Evolutionary conservation across 1,140 invertebrate species (phyloP).

Genomic region (Pseudachorutes palmiensis): DNA sequence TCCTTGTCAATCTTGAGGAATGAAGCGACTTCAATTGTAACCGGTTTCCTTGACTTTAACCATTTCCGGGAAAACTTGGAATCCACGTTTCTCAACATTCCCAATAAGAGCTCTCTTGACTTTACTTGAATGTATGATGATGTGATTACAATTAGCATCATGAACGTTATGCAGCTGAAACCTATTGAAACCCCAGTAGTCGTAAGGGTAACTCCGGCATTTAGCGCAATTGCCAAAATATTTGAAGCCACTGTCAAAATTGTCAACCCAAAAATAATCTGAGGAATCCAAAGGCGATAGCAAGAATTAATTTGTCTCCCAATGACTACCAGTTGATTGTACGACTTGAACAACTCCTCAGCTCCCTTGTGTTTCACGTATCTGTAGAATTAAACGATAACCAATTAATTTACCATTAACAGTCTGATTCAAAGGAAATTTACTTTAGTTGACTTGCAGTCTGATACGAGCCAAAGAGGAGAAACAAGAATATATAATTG

Average conservation of each 20-base stretch:
- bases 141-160: not conserved
- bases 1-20: not conserved
- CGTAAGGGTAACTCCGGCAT: not conserved
- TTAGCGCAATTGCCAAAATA: not conserved
- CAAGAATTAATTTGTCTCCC: not conserved
- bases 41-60: not conserved
- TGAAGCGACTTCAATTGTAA: not conserved
- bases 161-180: not conserved
- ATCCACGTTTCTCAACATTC: too few relatives aligned
- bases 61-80: too few relatives aligned
- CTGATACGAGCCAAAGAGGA: not conserved
- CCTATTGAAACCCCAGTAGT: not conserved
- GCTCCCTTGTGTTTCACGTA: not conserved
- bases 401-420: too few relatives aligned
- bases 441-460: not conserved
- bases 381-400: not conserved
- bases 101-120: not conserved
- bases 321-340: not conserved
- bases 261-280: not conserved
- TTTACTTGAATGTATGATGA: not conserved
- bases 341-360: not conserved
- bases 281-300: not conserved
- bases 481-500: not conserved
- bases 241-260: not conserved
- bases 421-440: too few relatives aligned